Evolutionary conservation across 64 coral and sea anemone genomes (phyloP).

Genomic region (Acropora tenuis): DNA sequence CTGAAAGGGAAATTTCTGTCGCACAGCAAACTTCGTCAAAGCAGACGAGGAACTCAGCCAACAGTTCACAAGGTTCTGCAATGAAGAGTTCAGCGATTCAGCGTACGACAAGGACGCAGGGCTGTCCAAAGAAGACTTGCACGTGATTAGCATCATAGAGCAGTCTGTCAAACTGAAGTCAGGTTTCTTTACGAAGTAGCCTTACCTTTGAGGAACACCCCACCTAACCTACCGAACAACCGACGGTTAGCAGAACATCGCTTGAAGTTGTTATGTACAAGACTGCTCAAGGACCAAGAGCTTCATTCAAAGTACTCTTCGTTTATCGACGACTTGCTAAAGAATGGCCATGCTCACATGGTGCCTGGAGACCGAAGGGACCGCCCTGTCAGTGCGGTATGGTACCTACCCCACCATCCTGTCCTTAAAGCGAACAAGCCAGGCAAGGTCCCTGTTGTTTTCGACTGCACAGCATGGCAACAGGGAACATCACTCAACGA

Average conservation of each 20-base stretch:
- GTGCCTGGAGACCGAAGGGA: too few relatives aligned
- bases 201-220: constrained; percentile 33
- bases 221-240: constrained; percentile 22
- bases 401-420: too few relatives aligned
- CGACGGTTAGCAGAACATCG: constrained; percentile 1
- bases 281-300: too few relatives aligned
- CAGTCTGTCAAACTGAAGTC: constrained; percentile 19
- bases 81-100: constrained; percentile 62
- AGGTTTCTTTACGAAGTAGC: constrained; percentile 40
- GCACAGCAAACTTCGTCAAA: not conserved
- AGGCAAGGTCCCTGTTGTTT: too few relatives aligned
- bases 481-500: too few relatives aligned
- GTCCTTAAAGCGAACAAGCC: too few relatives aligned
- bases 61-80: constrained; percentile 21
- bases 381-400: too few relatives aligned
- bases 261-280: too few relatives aligned
- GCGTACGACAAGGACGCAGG: not conserved
- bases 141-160: constrained; percentile 54
- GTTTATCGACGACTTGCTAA: too few relatives aligned
- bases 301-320: too few relatives aligned
- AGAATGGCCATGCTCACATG: too few relatives aligned
- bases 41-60: not conserved
- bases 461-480: too few relatives aligned
- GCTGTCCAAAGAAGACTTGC: constrained; percentile 47
- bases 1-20: not conserved